phyloP scores from a whole-genome alignment of 2,113 vertebrate species.

The Pseudopipra pipra region DNA sequence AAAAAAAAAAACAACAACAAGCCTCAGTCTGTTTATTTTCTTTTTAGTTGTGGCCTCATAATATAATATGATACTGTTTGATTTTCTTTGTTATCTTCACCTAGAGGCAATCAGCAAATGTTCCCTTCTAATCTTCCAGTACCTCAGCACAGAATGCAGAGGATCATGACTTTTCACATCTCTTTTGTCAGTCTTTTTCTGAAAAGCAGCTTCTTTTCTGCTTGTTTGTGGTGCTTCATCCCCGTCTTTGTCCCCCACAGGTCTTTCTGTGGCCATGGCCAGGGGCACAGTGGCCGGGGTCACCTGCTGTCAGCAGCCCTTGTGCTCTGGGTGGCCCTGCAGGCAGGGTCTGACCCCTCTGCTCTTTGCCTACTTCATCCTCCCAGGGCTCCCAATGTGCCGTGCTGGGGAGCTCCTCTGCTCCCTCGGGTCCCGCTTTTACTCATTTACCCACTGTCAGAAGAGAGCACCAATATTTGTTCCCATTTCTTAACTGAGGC shows the following conservation, averaged over 20 bases:
- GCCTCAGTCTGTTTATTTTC: neutral
- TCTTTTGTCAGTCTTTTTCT: neutral
- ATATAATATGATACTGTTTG: neutral
- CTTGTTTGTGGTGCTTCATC: neutral
- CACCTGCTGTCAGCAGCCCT: neutral
- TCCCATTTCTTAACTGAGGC: neutral
- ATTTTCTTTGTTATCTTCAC: neutral
- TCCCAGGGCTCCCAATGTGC: accelerated
- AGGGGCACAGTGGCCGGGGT: neutral
- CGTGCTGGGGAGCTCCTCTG: accelerated
- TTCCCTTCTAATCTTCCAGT: neutral
- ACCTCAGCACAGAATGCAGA: neutral
- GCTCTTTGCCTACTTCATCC: neutral
- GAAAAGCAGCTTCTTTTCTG: neutral
- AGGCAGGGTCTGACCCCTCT: neutral
- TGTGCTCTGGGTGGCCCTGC: accelerated
- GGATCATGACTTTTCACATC: neutral
- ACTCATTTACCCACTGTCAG: neutral
- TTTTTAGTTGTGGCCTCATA: neutral
- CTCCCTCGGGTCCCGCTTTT: accelerated
- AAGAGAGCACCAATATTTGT: neutral
- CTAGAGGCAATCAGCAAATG: neutral
- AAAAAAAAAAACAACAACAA: accelerated
- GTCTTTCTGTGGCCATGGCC: neutral
- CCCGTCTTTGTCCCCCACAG: neutral